Evolutionary conservation across 2,888 invertebrate genomes (phyloP).

Genomic region (Tipula confusa): DNA sequence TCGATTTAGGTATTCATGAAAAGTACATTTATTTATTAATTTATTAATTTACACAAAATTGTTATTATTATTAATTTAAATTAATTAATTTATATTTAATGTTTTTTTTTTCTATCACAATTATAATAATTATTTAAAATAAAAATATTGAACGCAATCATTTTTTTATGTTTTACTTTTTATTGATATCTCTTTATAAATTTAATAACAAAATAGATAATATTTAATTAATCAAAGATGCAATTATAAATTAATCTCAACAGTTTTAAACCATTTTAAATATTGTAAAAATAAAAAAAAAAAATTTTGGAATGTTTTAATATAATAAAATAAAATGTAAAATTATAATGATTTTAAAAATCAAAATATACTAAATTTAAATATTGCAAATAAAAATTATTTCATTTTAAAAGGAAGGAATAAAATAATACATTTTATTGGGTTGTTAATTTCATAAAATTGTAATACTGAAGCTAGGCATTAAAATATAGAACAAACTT

Average conservation of each 20-base stretch:
- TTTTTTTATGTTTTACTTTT: background rate
- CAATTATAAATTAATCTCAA: background rate
- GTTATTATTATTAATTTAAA: background rate
- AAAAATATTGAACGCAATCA: background rate
- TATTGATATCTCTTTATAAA: background rate
- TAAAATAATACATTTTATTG: background rate
- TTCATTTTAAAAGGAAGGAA: background rate
- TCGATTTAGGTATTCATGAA: background rate
- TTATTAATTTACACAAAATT: background rate
- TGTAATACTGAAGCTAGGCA: background rate
- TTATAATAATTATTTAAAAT: background rate
- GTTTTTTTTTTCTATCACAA: conserved; percentile 13
- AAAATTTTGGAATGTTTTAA: conserved; percentile 7
- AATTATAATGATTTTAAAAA: background rate
- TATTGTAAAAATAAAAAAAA: conserved; percentile 3
- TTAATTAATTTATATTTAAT: background rate
- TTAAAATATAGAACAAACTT: background rate
- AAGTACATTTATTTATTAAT: background rate
- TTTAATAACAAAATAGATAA: background rate
- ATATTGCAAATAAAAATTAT: background rate
- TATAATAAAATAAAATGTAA: background rate
- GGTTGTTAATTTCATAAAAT: background rate
- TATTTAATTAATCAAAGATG: background rate
- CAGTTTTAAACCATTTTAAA: background rate
- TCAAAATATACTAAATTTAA: background rate